Conservation (phyloP, 2,888 invertebrate species). For the Listrodromus nycthemerus region DNA sequence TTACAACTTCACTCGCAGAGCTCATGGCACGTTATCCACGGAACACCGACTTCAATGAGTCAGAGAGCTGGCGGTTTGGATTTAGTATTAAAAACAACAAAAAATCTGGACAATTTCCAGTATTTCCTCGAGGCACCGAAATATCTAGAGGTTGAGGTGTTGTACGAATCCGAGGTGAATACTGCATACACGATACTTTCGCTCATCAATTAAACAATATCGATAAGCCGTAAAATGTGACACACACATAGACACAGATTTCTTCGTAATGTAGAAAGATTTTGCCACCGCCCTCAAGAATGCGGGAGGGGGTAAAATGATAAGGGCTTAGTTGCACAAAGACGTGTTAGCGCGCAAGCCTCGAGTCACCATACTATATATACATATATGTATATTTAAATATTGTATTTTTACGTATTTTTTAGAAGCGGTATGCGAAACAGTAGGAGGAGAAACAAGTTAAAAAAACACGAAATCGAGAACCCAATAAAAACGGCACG, state of each 20-base stretch:
- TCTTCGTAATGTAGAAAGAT: too few relatives aligned
- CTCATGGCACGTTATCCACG: neutral
- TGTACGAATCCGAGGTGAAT: neutral
- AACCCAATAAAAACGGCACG: too few relatives aligned
- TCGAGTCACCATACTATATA: too few relatives aligned
- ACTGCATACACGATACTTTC: neutral
- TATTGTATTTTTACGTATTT: too few relatives aligned
- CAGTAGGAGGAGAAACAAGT: too few relatives aligned
- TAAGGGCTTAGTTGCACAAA: too few relatives aligned
- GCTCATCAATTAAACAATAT: constrained; percentile 5
- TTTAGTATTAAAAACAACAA: constrained; percentile 3
- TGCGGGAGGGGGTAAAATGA: too few relatives aligned
- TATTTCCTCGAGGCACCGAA: neutral
- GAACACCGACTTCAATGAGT: neutral
- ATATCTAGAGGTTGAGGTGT: neutral
- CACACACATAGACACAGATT: neutral
- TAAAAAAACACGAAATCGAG: too few relatives aligned
- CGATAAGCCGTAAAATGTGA: constrained; percentile 8
- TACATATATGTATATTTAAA: too few relatives aligned
- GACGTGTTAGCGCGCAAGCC: too few relatives aligned
- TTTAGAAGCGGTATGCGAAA: too few relatives aligned
- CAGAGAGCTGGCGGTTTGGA: constrained; percentile 8
- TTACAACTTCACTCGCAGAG: constrained; percentile 10
- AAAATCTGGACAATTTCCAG: neutral
- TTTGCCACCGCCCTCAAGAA: too few relatives aligned